Conservation (phyloP, 2,797 vertebrate genomes). For the Lutjanus campechanus region DNA sequence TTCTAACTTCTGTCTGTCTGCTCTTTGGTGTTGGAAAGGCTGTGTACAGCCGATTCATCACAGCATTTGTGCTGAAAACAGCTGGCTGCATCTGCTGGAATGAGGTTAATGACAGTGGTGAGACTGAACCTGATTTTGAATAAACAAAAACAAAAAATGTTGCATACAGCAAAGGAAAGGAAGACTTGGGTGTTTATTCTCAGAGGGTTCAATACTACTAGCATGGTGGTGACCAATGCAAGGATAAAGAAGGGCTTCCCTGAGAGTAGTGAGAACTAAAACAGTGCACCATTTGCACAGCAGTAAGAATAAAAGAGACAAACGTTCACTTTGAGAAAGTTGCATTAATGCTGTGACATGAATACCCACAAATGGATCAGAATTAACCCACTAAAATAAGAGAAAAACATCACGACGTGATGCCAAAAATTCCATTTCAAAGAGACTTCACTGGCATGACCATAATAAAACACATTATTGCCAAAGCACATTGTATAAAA, state of each 20-base stretch:
- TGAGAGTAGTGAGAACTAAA: too few species aligned
- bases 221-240: background rate
- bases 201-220: too few species aligned
- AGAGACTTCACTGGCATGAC: too few species aligned
- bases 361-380: too few species aligned
- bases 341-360: background rate
- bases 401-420: too few species aligned
- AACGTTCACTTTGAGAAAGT: background rate
- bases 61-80: background rate
- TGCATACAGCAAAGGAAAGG: background rate
- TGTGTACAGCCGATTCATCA: background rate
- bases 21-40: background rate
- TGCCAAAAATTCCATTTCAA: too few species aligned
- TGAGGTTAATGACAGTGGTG: background rate
- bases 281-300: background rate
- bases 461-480: too few species aligned
- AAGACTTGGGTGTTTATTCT: background rate
- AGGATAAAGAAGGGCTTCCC: background rate
- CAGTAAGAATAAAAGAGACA: background rate
- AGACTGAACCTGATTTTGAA: background rate
- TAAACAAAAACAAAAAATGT: background rate
- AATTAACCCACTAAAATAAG: too few species aligned
- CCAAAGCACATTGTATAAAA: too few species aligned
- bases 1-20: background rate
- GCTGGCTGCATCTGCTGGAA: background rate